phyloP scores from a whole-genome alignment of 2,113 vertebrate species.

The Lepisosteus osseus region DNA sequence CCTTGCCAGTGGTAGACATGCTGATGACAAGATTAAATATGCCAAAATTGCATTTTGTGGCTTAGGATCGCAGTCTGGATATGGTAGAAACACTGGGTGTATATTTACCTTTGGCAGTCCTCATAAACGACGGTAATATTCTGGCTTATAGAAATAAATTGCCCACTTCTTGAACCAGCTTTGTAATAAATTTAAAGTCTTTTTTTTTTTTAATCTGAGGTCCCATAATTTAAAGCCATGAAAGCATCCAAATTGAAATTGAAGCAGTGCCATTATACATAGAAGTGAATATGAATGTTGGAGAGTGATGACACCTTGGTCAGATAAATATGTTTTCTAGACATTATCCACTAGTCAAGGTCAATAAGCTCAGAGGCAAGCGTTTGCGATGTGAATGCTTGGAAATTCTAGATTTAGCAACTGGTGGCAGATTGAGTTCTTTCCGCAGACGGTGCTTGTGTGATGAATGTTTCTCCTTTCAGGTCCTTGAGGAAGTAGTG shows the following conservation, averaged over 20 bases:
- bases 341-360: constrained; percentile 23
- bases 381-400: background rate
- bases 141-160: constrained; percentile 2
- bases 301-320: background rate
- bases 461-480: constrained; percentile 45
- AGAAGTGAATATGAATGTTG: background rate
- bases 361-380: constrained; percentile 4
- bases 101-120: constrained; percentile 3
- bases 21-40: background rate
- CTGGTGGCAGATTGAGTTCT: constrained; percentile 13
- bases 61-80: background rate
- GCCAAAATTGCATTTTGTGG: background rate
- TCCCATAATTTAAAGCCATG: constrained; percentile 5
- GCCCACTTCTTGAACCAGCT: background rate
- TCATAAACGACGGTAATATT: background rate
- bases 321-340: background rate
- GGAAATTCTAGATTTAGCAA: constrained; percentile 13
- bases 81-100: background rate
- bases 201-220: background rate
- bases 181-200: background rate
- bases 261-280: background rate
- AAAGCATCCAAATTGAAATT: background rate
- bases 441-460: constrained; percentile 5
- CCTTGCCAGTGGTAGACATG: background rate
- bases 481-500: constrained; percentile 44